Evolutionary conservation across 2,888 invertebrate genomes (phyloP).

Genomic region (Itoplectis maculator): DNA sequence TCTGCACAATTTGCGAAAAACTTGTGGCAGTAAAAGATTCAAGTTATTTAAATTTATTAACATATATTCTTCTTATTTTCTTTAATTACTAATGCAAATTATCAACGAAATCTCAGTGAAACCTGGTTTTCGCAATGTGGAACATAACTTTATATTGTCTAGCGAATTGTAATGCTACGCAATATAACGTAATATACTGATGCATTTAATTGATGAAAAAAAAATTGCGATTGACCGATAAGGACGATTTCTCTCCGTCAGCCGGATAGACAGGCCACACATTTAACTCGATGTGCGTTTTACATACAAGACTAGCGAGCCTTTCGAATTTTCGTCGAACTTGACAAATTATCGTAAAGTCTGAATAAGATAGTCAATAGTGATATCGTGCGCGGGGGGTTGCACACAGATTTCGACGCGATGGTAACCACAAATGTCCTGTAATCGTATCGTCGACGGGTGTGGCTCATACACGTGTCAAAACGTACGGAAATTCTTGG

Average conservation of each 20-base stretch:
- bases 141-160: neutral
- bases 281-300: neutral
- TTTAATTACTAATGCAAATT: neutral
- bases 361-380: conserved; percentile 69
- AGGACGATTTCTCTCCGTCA: conserved; percentile 18
- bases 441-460: conserved; percentile 65
- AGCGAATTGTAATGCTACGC: neutral
- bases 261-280: neutral
- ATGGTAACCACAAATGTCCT: conserved; percentile 72
- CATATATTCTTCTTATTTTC: conserved; percentile 2
- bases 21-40: neutral
- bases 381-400: conserved; percentile 67
- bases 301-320: neutral
- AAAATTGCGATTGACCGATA: conserved; percentile 35
- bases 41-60: neutral
- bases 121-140: neutral
- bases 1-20: neutral
- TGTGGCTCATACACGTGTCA: neutral
- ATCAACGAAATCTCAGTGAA: neutral
- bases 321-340: conserved; percentile 35
- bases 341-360: conserved; percentile 77
- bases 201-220: conserved; percentile 17
- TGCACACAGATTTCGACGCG: conserved; percentile 62
- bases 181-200: neutral
- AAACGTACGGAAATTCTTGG: conserved; percentile 36